Evolutionary conservation across 2,797 vertebrate genomes (phyloP), one percentile per base, ranked within the genome.

Genomic region (Thaleichthys pacificus): DNA sequence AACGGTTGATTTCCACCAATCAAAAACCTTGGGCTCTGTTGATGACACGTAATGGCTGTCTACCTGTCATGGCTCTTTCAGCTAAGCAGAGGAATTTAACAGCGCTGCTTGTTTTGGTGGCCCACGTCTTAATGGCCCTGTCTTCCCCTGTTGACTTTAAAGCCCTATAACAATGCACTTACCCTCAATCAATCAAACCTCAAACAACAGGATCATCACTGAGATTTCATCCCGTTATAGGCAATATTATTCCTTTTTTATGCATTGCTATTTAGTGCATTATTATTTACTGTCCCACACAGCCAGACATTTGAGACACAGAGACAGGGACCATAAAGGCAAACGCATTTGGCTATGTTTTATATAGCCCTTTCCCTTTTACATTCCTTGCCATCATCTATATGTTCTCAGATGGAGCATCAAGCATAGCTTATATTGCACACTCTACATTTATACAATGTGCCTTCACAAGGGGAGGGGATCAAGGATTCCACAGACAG

Each of bases 151-250:
- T 54, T 67, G 3, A 9, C 65, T 26, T 66, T 67, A 67, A 49
- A 26, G 14, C 65, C 24, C 22, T 28, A 9, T 49, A 54, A 67
- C 65, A 67, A 67, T 26, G 42, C 62, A 42, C 62, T 64, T n/a
- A 64, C 7, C 30, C 11, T 38, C n/a, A 56, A 21, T 8, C 61
- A 35, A 30, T 63, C 61, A 63, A 32, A 17, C 26, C 61, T 3
- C 17, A 32, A 63, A 63, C 28, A 35, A 60, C 57, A 21, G 9
- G 6, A 24, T 17, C 30, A 63, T 63, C 30, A 38, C 30, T 8
- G 19, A 9, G 8, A 38, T 8, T 19, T n/a, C 4, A 56, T 56
- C n/a, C 6, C 7, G 1, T 60, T 60, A 24, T 63, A 35, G 9
- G 42, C 42, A 47, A 14, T 47, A 35, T n/a, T 17, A n/a, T 63